Evolutionary conservation across 2,113 vertebrate genomes (phyloP), one percentile per base, ranked within the genome.

Genomic region (Sylvicapra grimmia): DNA sequence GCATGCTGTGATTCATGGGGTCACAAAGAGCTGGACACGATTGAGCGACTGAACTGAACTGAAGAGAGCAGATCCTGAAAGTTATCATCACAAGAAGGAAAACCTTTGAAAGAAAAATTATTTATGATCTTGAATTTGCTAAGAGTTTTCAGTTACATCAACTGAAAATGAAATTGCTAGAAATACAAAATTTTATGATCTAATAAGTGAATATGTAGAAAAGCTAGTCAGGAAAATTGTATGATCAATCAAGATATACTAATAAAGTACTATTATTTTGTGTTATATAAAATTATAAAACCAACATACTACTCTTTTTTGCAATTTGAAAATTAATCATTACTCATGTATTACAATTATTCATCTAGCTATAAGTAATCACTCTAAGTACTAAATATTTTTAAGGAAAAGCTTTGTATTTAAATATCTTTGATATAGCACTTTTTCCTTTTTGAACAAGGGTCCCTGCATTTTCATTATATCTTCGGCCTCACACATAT

Each of bases 251-350:
- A 94, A 53, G 11, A 16, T 68, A 27, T 40, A 89, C 25, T 72
- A 93, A 59, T 89, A 84, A 79, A 89, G 6, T 94, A 58, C 56
- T 83, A 33, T 23, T 90, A 15, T 53, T 86, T 93, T 21, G 5
- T 80, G 77, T 65, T 86, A 65, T 40, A 65, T 92, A 90, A 94
- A 97, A 87, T 92, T 51, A 79, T 56, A 84, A 80, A 7, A 86
- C 15, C n/a, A 77, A 56, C 51, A 49, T 86, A 68, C 16, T 86
- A 6, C 23, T 14, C 44, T 58, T 95, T 72, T 95, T 89, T 89
- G 19, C 18, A 61, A 16, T 47, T 83, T 95, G 36, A 21, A 97
- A 77, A 7, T 59, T 92, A 89, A 23, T 95, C 54, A n/a, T 65
- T 68, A 27, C 36, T 89, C 29, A 44, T 44, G 1, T 92, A 51